phyloP scores from a whole-genome alignment of 2,113 vertebrate species.

The Ochotona curzoniae region DNA sequence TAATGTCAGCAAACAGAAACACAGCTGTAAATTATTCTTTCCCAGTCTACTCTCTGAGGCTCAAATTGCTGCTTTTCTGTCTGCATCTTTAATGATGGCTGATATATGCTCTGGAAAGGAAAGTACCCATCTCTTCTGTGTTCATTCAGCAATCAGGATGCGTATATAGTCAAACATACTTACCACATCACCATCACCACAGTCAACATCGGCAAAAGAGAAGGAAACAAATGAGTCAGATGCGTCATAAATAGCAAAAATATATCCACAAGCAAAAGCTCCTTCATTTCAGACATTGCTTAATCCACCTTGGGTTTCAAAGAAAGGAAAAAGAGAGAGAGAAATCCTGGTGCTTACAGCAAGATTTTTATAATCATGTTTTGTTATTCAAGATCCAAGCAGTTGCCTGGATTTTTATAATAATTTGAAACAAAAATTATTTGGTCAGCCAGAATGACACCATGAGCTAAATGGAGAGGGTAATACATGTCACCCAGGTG shows the following conservation, averaged over 20 bases:
- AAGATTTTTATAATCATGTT: slow-evolving; percentile 21
- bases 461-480: background rate
- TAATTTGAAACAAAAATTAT: slow-evolving; percentile 66
- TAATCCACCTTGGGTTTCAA: slow-evolving; percentile 69
- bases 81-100: slow-evolving; percentile 82
- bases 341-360: slow-evolving; percentile 13
- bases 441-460: slow-evolving; percentile 55
- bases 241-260: background rate
- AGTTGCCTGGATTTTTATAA: slow-evolving; percentile 50
- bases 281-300: slow-evolving; percentile 72
- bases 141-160: slow-evolving; percentile 79
- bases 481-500: background rate
- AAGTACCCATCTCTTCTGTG: slow-evolving; percentile 76
- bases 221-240: background rate
- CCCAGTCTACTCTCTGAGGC: slow-evolving; percentile 80
- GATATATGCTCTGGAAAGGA: slow-evolving; percentile 70
- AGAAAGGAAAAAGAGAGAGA: no score
- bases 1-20: slow-evolving; percentile 79
- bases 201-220: slow-evolving; percentile 22
- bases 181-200: slow-evolving; percentile 25
- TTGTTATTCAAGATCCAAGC: slow-evolving; percentile 52
- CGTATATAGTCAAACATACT: background rate
- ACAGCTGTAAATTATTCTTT: slow-evolving; percentile 85
- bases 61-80: slow-evolving; percentile 84
- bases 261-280: slow-evolving; percentile 27